Evolutionary conservation across 1,140 invertebrate genomes (phyloP), one percentile per base, ranked within the genome.

Genomic region (Diuraphis noxia): DNA sequence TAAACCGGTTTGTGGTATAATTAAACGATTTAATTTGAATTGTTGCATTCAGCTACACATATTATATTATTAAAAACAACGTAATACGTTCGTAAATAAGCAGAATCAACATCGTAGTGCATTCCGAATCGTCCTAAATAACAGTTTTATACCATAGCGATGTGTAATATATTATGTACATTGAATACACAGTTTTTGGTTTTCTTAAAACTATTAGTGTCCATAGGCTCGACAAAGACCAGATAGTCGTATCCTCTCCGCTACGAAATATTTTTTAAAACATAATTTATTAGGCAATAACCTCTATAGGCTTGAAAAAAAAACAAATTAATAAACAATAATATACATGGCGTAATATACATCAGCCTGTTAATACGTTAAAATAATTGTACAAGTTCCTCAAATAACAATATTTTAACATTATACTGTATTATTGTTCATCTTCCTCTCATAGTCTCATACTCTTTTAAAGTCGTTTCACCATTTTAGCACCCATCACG

Each of bases 1-100:
- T 21, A 25, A 86, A 86, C 84, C 84, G 84, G 84, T 86, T 86
- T 86, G 6, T 46, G 6, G 43, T 86, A 85, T 36, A 49, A 49
- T 86, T 36, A 86, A 86, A 86, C 41, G 43, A 49, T 86, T 49
- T 49, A 86, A 23, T 36, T 86, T 25, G 41, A 49, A 49, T 34
- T 9, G 84, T 86, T 46, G 84, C 84, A 34, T 72, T 46, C 41
- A 40, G 9, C 82, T 25, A 84, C 25, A 46, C n/a, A 49, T 36
- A 36, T 10, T 49, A 49, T 36, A 49, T 46, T 46, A 86, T 86
- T 49, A 49, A 34, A 34, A 85, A 85, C 41, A 85, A 21, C 41
- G 34, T 43, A 84, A 43, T 43, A 2, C 81, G 81, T 43, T 84
- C 81, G 30, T 84, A 84, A 84, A n/a, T 41, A 34, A 46, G 46